phyloP scores from a whole-genome alignment of 2,113 vertebrate genomes.

The Gymnarchus niloticus region DNA sequence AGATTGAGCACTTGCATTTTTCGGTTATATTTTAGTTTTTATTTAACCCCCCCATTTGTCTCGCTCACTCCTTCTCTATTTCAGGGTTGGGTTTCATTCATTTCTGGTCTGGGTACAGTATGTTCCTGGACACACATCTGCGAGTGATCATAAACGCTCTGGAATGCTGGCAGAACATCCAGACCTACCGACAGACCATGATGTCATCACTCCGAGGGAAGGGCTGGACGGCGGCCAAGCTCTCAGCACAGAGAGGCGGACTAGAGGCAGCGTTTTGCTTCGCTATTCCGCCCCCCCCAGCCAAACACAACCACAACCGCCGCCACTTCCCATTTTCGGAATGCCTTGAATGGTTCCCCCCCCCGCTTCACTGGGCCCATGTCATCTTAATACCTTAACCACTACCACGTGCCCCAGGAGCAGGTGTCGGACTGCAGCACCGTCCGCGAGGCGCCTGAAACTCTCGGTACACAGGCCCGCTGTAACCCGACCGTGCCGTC shows the following conservation, averaged over 20 bases:
- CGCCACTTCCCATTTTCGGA: conserved; percentile 29
- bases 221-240: conserved; percentile 71
- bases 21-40: conserved; percentile 48
- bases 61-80: conserved; percentile 31
- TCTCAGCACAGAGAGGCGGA: conserved; percentile 31
- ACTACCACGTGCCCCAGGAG: conserved; percentile 26
- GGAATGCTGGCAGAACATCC: conserved; percentile 99
- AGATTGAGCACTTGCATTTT: conserved; percentile 64
- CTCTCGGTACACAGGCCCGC: neutral
- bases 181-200: conserved; percentile 97
- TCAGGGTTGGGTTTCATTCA: conserved; percentile 95
- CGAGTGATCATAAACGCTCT: conserved; percentile 97
- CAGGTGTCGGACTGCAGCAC: conserved; percentile 16
- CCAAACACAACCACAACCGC: conserved; percentile 5
- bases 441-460: neutral
- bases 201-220: conserved; percentile 88
- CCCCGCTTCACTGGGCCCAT: neutral
- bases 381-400: conserved; percentile 31
- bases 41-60: conserved; percentile 45
- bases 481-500: neutral
- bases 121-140: conserved; percentile 99
- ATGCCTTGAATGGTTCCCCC: conserved; percentile 48
- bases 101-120: conserved; percentile 99
- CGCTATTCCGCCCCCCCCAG: conserved; percentile 10
- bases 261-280: neutral